These are phyloP conservation scores for Phymatocera aterrima DNA, from an alignment of 2,888 invertebrate genomes.

Conservation along the genomic window DNA sequence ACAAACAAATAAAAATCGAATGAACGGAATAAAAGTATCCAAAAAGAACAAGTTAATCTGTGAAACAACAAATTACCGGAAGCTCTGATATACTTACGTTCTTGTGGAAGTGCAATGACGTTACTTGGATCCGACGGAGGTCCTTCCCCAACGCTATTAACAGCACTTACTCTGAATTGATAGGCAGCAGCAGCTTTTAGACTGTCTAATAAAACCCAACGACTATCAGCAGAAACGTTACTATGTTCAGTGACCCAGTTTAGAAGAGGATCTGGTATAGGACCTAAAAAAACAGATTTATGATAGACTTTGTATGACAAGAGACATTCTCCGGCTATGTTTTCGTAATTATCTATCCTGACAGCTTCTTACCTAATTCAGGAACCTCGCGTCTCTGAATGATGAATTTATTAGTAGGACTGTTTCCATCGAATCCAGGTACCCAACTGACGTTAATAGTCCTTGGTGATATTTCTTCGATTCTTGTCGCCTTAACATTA, in stretches of 20 bases:
- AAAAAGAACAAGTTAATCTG: constrained; percentile 26
- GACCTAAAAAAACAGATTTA: constrained; percentile 80
- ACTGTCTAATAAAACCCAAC: constrained; percentile 88
- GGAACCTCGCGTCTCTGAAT: constrained; percentile 94
- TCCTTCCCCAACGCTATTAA: constrained; percentile 97
- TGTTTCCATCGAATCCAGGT: constrained; percentile 98
- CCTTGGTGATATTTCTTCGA: constrained; percentile 81
- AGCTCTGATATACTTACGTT: constrained; percentile 88
- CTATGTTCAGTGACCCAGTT: constrained; percentile 93
- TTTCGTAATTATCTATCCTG: too few relatives aligned
- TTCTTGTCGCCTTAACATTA: constrained; percentile 85
- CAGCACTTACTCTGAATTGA: constrained; percentile 97
- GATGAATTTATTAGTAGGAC: constrained; percentile 94
- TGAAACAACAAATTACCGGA: background rate
- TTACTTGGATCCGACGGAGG: constrained; percentile 93
- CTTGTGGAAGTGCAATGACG: constrained; percentile 94
- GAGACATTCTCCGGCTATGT: too few relatives aligned
- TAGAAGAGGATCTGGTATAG: constrained; percentile 88
- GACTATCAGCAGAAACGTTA: constrained; percentile 88
- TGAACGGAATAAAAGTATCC: constrained; percentile 19
- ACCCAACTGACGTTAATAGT: constrained; percentile 96
- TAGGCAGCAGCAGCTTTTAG: constrained; percentile 96
- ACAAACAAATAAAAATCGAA: background rate
- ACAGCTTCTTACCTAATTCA: constrained; percentile 82
- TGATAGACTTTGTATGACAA: too few relatives aligned